These are phyloP conservation scores for Dicerorhinus sumatrensis DNA, from an alignment of 2,113 vertebrate genomes.

Conservation along the genomic window DNA sequence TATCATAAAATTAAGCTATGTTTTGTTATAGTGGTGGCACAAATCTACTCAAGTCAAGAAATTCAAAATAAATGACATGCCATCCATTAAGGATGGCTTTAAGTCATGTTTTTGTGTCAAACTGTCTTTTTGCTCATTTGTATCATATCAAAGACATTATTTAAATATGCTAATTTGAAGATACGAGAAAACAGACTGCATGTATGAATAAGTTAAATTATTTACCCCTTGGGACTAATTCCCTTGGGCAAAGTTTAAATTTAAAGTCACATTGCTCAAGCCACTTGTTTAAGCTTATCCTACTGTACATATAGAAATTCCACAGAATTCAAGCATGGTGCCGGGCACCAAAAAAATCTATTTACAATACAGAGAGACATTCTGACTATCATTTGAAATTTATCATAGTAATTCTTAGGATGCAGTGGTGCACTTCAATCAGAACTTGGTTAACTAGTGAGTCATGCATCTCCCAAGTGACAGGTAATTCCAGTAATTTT, in stretches of 20 bases:
- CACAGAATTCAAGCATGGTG: background rate
- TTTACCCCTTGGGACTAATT: background rate
- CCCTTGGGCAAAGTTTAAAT: background rate
- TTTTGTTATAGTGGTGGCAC: background rate
- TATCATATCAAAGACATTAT: conserved; percentile 17
- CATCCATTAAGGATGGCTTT: conserved; percentile 9
- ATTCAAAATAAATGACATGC: conserved; percentile 17
- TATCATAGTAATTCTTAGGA: background rate
- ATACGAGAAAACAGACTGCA: background rate
- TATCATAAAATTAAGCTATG: background rate
- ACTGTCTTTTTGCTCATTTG: conserved; percentile 42
- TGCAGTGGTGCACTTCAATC: background rate
- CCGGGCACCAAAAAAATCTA: background rate
- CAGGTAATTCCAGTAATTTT: background rate
- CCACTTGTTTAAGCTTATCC: background rate
- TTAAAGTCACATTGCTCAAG: background rate
- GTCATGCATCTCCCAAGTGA: background rate
- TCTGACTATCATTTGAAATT: background rate
- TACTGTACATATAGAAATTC: background rate
- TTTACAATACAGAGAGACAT: background rate
- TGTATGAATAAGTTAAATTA: conserved; percentile 19
- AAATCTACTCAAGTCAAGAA: conserved; percentile 22
- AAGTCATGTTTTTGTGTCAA: conserved; percentile 30
- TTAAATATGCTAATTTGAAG: conserved; percentile 43
- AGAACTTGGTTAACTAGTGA: background rate